Evolutionary conservation across 2,113 vertebrate species (phyloP).

Genomic region (Onychorhynchus coronatus): DNA sequence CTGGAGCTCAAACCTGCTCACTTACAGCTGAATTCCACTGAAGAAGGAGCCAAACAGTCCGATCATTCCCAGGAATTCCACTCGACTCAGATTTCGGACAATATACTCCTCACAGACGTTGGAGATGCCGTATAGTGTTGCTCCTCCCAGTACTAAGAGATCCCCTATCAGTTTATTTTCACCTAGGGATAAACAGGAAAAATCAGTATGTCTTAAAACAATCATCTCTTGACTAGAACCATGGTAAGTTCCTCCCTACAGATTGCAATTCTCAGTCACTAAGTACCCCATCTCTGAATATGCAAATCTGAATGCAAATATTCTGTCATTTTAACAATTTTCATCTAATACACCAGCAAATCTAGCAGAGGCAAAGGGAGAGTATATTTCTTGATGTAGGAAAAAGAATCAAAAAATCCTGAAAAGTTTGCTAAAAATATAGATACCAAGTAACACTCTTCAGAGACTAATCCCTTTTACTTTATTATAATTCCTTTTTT

Average conservation of each 20-base stretch:
- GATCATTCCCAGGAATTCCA: constrained; percentile 95
- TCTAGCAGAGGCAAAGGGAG: background rate
- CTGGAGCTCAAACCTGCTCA: constrained; percentile 30
- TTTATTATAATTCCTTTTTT: background rate
- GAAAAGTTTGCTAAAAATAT: background rate
- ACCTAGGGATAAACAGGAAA: constrained; percentile 70
- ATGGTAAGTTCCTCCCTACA: background rate
- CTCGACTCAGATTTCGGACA: constrained; percentile 89
- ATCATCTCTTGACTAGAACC: background rate
- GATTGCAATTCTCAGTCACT: background rate
- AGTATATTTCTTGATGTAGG: background rate
- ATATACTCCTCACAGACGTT: constrained; percentile 95
- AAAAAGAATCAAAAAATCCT: background rate
- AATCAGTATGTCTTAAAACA: background rate
- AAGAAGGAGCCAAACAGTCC: constrained; percentile 97
- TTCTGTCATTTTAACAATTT: background rate
- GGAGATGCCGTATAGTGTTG: constrained; percentile 88
- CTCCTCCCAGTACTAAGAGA: constrained; percentile 89
- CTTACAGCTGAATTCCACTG: constrained; percentile 96
- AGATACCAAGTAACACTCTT: background rate
- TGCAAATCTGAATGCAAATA: background rate
- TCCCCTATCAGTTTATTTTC: constrained; percentile 93
- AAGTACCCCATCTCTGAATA: background rate
- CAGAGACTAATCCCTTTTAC: background rate
- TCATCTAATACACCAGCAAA: background rate